phyloP scores from a whole-genome alignment of 1,140 invertebrate species.

The Potamilus streckersoni region DNA sequence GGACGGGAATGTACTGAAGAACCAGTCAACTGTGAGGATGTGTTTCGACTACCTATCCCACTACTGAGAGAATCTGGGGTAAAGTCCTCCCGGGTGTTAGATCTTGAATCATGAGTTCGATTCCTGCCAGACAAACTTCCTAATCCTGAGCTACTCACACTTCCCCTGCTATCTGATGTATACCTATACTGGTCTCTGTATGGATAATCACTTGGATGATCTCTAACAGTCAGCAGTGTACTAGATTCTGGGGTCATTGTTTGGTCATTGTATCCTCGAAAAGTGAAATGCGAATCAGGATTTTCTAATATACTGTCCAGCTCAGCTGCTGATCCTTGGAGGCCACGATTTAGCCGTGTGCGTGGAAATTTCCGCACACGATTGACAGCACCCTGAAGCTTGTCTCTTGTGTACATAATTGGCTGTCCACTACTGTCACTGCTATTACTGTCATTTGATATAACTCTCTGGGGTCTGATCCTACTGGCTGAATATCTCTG shows the following conservation, averaged over 20 bases:
- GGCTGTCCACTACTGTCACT: constrained; percentile 55
- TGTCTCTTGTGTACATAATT: constrained; percentile 67
- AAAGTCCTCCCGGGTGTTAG: constrained; percentile 30
- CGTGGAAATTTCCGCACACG: constrained; percentile 62
- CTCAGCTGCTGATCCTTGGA: constrained; percentile 13
- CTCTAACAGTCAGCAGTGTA: constrained; percentile 3
- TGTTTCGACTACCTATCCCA: constrained; percentile 92
- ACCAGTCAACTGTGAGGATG: constrained; percentile 84
- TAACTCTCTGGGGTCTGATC: constrained; percentile 21
- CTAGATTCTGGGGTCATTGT: constrained; percentile 6
- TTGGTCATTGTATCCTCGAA: no score
- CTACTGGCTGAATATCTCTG: constrained; percentile 21
- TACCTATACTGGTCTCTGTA: constrained; percentile 2
- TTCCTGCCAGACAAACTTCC: constrained; percentile 28
- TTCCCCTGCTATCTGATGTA: constrained; percentile 26
- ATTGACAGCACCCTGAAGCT: constrained; percentile 66
- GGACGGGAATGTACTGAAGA: constrained; percentile 63
- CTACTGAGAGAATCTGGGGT: constrained; percentile 79
- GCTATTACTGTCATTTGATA: constrained; percentile 36
- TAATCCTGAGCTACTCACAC: constrained; percentile 39
- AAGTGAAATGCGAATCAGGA: constrained; percentile 7
- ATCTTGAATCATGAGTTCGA: constrained; percentile 15
- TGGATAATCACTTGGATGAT: constrained; percentile 4
- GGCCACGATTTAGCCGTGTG: constrained; percentile 18
- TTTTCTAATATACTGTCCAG: constrained; percentile 11